Evolutionary conservation across 2,113 vertebrate genomes (phyloP).

Genomic region (Barnardius zonarius): DNA sequence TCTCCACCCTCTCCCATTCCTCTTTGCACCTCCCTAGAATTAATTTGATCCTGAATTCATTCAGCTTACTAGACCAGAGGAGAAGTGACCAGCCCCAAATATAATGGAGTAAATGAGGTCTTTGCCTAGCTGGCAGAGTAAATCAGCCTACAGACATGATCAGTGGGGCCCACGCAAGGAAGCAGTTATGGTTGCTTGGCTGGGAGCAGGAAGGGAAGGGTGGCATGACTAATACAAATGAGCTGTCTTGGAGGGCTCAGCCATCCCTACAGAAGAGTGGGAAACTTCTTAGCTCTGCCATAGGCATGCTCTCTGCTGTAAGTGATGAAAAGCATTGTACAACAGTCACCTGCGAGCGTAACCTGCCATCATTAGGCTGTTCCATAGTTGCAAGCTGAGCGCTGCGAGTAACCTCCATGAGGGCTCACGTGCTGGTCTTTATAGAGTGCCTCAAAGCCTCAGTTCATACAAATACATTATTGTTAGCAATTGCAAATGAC

Average conservation of each 20-base stretch:
- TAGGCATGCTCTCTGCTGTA: neutral
- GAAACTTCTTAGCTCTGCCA: neutral
- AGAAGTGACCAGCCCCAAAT: fast-evolving
- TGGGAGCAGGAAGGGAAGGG: neutral
- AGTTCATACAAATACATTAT: neutral
- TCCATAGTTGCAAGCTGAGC: neutral
- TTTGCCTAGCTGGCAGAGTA: fast-evolving
- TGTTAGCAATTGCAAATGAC: neutral
- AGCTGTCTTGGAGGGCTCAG: neutral
- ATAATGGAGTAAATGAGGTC: fast-evolving
- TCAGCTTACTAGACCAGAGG: too few species aligned
- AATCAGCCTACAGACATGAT: fast-evolving
- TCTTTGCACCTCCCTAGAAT: neutral
- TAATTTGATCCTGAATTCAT: neutral
- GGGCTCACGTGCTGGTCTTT: neutral
- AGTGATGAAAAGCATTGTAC: neutral
- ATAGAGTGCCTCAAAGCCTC: neutral
- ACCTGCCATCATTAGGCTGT: neutral
- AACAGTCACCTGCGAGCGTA: neutral
- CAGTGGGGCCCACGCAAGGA: fast-evolving
- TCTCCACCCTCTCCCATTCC: neutral
- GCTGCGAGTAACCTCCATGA: neutral
- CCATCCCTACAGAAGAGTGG: neutral
- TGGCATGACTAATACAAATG: fast-evolving
- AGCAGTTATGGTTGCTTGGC: fast-evolving